Conservation (phyloP, 2,113 vertebrate species). For the Colistium nudipinnis region DNA sequence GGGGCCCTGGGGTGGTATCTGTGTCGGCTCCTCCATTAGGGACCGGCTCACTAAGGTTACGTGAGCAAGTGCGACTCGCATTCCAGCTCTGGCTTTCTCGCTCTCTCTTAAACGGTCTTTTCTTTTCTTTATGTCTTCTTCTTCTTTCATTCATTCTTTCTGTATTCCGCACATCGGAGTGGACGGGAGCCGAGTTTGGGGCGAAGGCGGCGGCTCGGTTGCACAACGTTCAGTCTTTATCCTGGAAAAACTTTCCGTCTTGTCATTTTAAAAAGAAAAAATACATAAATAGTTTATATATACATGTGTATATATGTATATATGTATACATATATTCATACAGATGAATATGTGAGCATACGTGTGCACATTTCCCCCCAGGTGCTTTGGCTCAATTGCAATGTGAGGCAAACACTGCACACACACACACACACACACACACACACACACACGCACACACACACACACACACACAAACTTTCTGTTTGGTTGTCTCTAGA, state of each 20-base stretch:
- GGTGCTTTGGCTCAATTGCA: slow-evolving; percentile 50
- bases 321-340: slow-evolving; percentile 10
- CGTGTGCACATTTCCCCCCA: slow-evolving; percentile 1
- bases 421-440: not conserved
- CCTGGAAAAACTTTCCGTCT: too few species aligned
- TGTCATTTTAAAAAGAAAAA: too few species aligned
- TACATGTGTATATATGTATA: too few species aligned
- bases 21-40: slow-evolving; percentile 67
- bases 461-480: slow-evolving; percentile 11
- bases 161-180: not conserved
- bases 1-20: slow-evolving; percentile 66
- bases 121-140: not conserved
- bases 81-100: slow-evolving; percentile 7
- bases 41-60: slow-evolving; percentile 65
- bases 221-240: too few species aligned
- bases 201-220: too few species aligned
- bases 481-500: too few species aligned
- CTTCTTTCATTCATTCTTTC: not conserved
- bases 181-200: too few species aligned
- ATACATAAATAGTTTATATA: too few species aligned
- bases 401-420: too few species aligned
- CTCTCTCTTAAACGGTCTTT: too few species aligned
- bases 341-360: not conserved
- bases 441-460: not conserved
- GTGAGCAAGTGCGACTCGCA: slow-evolving; percentile 46